Percentiles rank a stretch among this genome's conserved stretches.
These are phyloP conservation scores for Escarpia spicata DNA, from an alignment of 2,888 invertebrate genomes.

Conservation along the genomic window DNA sequence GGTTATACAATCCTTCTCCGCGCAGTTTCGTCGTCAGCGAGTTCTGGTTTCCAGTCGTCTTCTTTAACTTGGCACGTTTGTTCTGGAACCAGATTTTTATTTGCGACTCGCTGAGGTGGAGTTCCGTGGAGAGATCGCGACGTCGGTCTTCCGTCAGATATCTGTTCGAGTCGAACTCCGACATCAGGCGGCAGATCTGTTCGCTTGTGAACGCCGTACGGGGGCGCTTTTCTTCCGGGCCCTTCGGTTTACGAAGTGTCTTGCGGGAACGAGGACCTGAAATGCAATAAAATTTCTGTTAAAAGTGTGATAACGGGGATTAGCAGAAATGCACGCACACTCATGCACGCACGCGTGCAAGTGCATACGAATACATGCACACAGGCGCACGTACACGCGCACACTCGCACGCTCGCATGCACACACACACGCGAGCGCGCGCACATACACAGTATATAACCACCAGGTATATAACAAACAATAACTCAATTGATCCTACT, in stretches of 20 bases:
- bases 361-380: background rate
- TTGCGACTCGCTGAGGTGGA: slow-evolving; percentile 81
- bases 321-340: background rate
- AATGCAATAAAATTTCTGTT: background rate
- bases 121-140: slow-evolving; percentile 85
- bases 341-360: background rate
- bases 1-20: slow-evolving; percentile 94
- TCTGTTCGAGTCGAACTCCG: slow-evolving; percentile 78
- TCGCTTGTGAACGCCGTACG: slow-evolving; percentile 92
- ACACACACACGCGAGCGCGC: no score
- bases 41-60: slow-evolving; percentile 81
- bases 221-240: slow-evolving; percentile 77
- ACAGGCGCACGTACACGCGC: no score
- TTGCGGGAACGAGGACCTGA: slow-evolving; percentile 52
- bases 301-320: background rate
- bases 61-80: slow-evolving; percentile 97
- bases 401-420: no score
- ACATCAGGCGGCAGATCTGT: slow-evolving; percentile 82
- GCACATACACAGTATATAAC: no score
- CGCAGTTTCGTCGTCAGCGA: slow-evolving; percentile 88
- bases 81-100: slow-evolving; percentile 98
- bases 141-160: slow-evolving; percentile 89
- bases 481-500: no score
- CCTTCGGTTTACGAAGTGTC: slow-evolving; percentile 41
- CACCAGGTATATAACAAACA: no score